A percentile compares a stretch with the other conserved stretches of the same genome.
phyloP scores from a whole-genome alignment of 2,797 vertebrate genomes.

The Synanceia verrucosa region DNA sequence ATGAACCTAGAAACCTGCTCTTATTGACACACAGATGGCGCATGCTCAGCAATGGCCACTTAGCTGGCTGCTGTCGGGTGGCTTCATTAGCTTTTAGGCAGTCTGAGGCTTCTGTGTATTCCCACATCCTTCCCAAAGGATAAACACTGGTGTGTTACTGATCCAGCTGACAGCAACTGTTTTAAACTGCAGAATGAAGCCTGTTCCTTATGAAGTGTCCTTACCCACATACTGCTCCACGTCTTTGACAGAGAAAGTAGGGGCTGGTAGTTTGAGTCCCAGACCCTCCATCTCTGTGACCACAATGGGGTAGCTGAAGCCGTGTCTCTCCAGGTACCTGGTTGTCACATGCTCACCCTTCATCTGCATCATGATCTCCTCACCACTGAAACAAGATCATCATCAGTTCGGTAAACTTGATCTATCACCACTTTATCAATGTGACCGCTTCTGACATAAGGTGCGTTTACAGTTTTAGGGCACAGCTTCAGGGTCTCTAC shows the following conservation, averaged over 20 bases:
- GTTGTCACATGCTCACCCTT: slow-evolving; percentile 92
- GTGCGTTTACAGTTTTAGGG: neutral
- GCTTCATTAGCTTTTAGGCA: slow-evolving; percentile 56
- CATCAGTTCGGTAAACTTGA: neutral
- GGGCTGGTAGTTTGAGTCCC: slow-evolving; percentile 91
- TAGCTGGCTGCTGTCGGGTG: slow-evolving; percentile 41
- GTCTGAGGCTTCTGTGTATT: slow-evolving; percentile 11
- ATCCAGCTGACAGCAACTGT: slow-evolving; percentile 18
- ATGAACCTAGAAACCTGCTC: slow-evolving; percentile 69
- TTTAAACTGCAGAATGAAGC: neutral
- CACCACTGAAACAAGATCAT: slow-evolving; percentile 82
- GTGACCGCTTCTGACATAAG: neutral
- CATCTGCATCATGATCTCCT: slow-evolving; percentile 93
- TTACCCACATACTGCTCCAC: slow-evolving; percentile 97
- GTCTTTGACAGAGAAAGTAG: slow-evolving; percentile 91
- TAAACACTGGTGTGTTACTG: slow-evolving; percentile 18
- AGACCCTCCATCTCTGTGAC: slow-evolving; percentile 92
- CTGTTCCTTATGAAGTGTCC: slow-evolving; percentile 44
- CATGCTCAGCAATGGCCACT: slow-evolving; percentile 57
- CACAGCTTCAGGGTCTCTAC: too few relatives aligned
- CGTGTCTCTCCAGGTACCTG: slow-evolving; percentile 93
- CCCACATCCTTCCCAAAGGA: slow-evolving; percentile 28
- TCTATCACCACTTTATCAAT: neutral
- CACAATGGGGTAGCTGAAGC: slow-evolving; percentile 92
- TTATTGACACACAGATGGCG: slow-evolving; percentile 69